A percentile compares a stretch with the other conserved stretches of the same genome.
These are phyloP conservation scores for Crioceris asparagi DNA, from an alignment of 2,888 invertebrate genomes.

Conservation along the genomic window DNA sequence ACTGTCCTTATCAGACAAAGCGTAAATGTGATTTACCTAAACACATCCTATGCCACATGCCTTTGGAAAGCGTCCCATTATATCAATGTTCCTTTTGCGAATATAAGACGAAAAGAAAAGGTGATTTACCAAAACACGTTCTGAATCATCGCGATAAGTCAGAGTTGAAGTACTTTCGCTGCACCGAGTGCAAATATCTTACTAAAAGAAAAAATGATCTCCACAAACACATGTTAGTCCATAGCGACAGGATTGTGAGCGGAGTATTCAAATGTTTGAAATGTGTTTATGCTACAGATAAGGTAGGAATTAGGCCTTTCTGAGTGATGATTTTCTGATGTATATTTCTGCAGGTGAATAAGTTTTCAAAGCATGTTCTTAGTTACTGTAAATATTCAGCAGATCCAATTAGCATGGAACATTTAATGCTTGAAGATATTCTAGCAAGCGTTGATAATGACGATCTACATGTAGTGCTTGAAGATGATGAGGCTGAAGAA, in stretches of 20 bases:
- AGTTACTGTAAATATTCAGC: slow-evolving; percentile 15
- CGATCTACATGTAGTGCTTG: slow-evolving; percentile 10
- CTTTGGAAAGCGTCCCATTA: slow-evolving; percentile 10
- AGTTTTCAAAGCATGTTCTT: slow-evolving; percentile 21
- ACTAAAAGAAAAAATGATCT: slow-evolving; percentile 21
- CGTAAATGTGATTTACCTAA: slow-evolving; percentile 20
- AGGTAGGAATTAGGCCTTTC: too few relatives aligned
- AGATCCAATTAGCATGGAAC: slow-evolving; percentile 9
- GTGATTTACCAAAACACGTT: slow-evolving; percentile 18
- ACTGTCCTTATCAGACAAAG: slow-evolving; percentile 20
- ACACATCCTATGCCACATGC: slow-evolving; percentile 17
- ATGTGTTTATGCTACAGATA: slow-evolving; percentile 19
- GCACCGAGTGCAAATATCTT: slow-evolving; percentile 16
- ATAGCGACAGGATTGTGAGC: slow-evolving; percentile 18
- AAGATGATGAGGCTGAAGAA: slow-evolving; percentile 8
- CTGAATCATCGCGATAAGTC: slow-evolving; percentile 14
- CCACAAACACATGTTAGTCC: slow-evolving; percentile 22
- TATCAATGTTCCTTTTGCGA: slow-evolving; percentile 20
- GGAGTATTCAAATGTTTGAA: slow-evolving; percentile 21
- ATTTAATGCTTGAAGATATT: slow-evolving; percentile 16
- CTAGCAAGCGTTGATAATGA: slow-evolving; percentile 13
- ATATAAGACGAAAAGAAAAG: slow-evolving; percentile 20
- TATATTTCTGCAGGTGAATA: slow-evolving; percentile 9
- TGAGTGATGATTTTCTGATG: too few relatives aligned
- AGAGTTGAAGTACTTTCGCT: slow-evolving; percentile 10